Percentiles rank a stretch among this genome's conserved stretches.
Evolutionary conservation across 2,888 invertebrate genomes (phyloP).

Genomic region (Andrena bicolor): DNA sequence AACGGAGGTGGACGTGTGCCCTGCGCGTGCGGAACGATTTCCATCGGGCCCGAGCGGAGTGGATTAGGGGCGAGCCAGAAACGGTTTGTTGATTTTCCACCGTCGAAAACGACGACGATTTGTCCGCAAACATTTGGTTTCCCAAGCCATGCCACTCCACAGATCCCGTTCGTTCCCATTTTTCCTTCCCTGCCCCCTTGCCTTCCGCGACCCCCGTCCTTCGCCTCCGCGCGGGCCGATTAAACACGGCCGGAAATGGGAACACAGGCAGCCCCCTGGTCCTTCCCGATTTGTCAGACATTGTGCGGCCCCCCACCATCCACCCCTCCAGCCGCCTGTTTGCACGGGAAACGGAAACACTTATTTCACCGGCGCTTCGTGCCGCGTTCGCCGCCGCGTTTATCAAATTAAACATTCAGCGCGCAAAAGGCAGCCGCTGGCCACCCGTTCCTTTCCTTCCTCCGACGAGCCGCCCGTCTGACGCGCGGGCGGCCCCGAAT

Average conservation of each 20-base stretch:
- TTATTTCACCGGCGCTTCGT: slow-evolving; percentile 25
- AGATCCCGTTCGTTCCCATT: slow-evolving; percentile 63
- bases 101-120: slow-evolving; percentile 71
- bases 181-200: slow-evolving; percentile 53
- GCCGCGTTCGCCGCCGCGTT: slow-evolving; percentile 19
- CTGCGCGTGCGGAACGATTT: slow-evolving; percentile 61
- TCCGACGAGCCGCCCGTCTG: background rate
- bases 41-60: slow-evolving; percentile 45
- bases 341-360: slow-evolving; percentile 22
- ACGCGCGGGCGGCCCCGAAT: too few species aligned
- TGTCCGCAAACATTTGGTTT: slow-evolving; percentile 74
- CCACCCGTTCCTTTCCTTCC: slow-evolving; percentile 5
- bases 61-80: slow-evolving; percentile 62
- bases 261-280: slow-evolving; percentile 8
- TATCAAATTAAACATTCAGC: slow-evolving; percentile 57
- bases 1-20: slow-evolving; percentile 26
- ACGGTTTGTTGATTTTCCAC: slow-evolving; percentile 72
- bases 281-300: slow-evolving; percentile 38
- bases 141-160: slow-evolving; percentile 57
- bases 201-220: slow-evolving; percentile 1
- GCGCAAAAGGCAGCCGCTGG: background rate
- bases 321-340: slow-evolving; percentile 16
- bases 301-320: slow-evolving; percentile 1
- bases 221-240: slow-evolving; percentile 34
- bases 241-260: slow-evolving; percentile 58